Conservation (phyloP, 2,797 vertebrate genomes). For the Champsocephalus esox region DNA sequence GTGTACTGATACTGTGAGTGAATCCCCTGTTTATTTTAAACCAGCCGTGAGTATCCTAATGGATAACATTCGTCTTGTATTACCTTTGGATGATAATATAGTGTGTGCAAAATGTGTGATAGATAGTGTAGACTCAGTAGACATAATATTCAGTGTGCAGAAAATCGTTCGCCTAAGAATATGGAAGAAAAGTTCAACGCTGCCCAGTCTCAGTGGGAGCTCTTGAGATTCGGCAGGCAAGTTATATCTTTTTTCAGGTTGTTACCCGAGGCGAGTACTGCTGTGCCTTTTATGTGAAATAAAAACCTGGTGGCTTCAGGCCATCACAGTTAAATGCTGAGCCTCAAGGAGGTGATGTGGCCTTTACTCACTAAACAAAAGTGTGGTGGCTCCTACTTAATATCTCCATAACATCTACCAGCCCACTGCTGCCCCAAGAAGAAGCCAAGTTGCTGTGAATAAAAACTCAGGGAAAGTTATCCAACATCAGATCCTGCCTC, state of each 20-base stretch:
- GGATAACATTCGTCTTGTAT: not conserved
- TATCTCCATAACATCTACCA: not conserved
- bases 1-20: constrained; percentile 1
- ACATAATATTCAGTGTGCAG: constrained; percentile 1
- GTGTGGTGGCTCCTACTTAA: not conserved
- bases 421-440: constrained; percentile 15
- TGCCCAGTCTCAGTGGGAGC: not conserved
- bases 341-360: constrained; percentile 24
- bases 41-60: not conserved
- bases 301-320: constrained; percentile 13
- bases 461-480: constrained; percentile 2
- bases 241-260: constrained; percentile 42
- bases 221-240: constrained; percentile 26
- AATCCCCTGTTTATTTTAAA: constrained; percentile 7
- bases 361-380: constrained; percentile 35
- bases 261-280: constrained; percentile 34
- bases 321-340: constrained; percentile 11
- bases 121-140: not conserved
- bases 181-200: not conserved
- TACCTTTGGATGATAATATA: constrained; percentile 29
- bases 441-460: not conserved
- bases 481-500: not conserved
- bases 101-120: constrained; percentile 11
- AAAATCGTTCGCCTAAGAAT: not conserved
- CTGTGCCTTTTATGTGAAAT: constrained; percentile 26